Conservation (phyloP, 2,888 invertebrate species). For the Octonoba sinensis region DNA sequence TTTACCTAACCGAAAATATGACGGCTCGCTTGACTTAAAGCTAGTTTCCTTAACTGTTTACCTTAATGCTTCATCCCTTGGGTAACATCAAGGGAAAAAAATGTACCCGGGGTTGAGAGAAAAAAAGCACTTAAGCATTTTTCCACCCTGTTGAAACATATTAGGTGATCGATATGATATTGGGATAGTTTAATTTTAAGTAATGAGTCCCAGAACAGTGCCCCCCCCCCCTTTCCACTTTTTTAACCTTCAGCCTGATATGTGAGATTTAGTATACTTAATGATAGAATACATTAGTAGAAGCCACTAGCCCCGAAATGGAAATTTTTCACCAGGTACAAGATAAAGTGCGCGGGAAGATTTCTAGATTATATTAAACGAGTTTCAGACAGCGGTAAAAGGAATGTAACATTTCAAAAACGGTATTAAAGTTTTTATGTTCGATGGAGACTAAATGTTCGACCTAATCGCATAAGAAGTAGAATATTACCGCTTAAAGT, state of each 20-base stretch:
- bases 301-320: conserved; percentile 5
- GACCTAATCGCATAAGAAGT: no score
- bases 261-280: conserved; percentile 25
- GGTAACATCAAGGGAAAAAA: conserved; percentile 3
- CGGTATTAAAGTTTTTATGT: no score
- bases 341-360: no score
- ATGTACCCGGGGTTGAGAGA: background rate
- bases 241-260: conserved; percentile 14
- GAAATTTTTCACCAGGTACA: conserved; percentile 21
- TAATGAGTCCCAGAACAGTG: conserved; percentile 35
- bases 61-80: conserved; percentile 1
- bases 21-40: background rate
- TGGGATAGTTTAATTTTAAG: conserved; percentile 42
- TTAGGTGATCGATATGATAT: conserved; percentile 19
- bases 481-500: no score
- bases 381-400: no score
- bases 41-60: conserved; percentile 1
- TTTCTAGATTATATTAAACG: no score
- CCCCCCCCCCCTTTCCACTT: background rate
- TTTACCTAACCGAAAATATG: conserved; percentile 29
- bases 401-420: no score
- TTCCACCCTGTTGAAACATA: conserved; percentile 11
- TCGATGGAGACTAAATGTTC: no score
- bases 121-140: conserved; percentile 30
- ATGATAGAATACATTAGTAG: conserved; percentile 33